Evolutionary conservation across 1,140 invertebrate species (phyloP).

Genomic region (Drosophila willistoni): DNA sequence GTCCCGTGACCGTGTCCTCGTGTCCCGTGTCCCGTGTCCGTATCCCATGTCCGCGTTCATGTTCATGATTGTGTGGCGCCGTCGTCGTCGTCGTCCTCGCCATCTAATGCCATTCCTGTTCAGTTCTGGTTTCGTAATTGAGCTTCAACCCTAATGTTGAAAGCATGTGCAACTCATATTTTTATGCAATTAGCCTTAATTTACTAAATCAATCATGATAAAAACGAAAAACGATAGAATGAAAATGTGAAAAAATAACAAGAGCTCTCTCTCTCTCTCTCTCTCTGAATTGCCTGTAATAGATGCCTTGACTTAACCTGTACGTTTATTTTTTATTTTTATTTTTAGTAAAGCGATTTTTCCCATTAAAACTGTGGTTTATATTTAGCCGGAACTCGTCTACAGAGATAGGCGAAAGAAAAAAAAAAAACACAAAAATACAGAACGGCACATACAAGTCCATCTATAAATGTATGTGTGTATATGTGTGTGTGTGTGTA

Average conservation of each 20-base stretch:
- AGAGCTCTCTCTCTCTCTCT: background rate
- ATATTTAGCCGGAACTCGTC: conserved; percentile 53
- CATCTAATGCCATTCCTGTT: background rate
- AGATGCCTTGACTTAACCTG: conserved; percentile 16
- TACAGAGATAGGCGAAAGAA: conserved; percentile 24
- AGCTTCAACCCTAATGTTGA: conserved; percentile 42
- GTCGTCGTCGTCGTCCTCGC: background rate
- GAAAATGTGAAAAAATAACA: background rate
- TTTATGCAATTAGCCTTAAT: conserved; percentile 78
- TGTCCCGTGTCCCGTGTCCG: conserved; percentile 38
- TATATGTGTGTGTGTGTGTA: conserved; percentile 11
- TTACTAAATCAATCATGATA: conserved; percentile 76
- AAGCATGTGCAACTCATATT: conserved; percentile 76
- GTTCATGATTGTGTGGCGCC: conserved; percentile 39
- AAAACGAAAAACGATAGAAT: conserved; percentile 12
- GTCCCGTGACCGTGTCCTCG: conserved; percentile 36
- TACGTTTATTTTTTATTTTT: conserved; percentile 47
- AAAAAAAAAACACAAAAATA: background rate
- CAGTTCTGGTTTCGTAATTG: conserved; percentile 33
- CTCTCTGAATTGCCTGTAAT: conserved; percentile 29
- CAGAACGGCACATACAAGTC: background rate
- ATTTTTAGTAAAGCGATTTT: conserved; percentile 55
- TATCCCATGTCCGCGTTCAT: conserved; percentile 45
- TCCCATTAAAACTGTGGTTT: conserved; percentile 16
- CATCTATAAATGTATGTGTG: conserved; percentile 12